Base-by-base conservation (phyloP, 2,113 vertebrate species). In the Pardalotus punctatus region DNA sequence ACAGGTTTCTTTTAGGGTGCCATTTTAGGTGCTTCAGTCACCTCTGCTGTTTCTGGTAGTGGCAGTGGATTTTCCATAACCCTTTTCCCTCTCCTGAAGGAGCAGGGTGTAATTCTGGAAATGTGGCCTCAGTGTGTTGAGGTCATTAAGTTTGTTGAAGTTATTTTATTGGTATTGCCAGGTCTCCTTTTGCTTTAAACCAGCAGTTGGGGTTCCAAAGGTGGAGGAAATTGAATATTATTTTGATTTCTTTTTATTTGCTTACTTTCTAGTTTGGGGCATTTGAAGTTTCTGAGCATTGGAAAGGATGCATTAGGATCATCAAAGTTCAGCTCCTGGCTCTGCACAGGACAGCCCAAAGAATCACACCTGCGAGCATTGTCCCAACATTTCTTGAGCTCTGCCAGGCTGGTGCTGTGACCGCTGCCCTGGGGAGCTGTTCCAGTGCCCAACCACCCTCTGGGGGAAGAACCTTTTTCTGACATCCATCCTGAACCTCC, bases 91-190 rank as follows among this genome's bases (percentile, higher is more conserved):
- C 35, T 62, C 27, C 48, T 86, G 33, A 64, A 80, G 13, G 23
- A 80, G 29, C 19, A 72, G 43, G 4, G 11, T 71, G 13, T 80
- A 64, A 29, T 88, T 86, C 25, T 64, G 45, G 33, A 85, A 70
- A 45, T 1, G 2, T 17, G 31, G 14, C n/a, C 64, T 66, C 0
- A 0, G 17, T 74, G 14, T 11, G 1, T 15, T 88, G 13, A 16
- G 11, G 7, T 73, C 11, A 18, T 84, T 83, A 36, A 33, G 43
- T 83, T 81, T 51, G 21, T 64, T 71, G 36, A 76, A 57, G 15
- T 72, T 71, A 4, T 31, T 90, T n/a, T 36, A 35, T 35, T 69
- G 47, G 5, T 69, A 12, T 81, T 91, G 38, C 21, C 25, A 54
- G 17, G 9, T 66, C 73, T 78, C 15, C 31, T 54, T 86, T 83